Evolutionary conservation across 2,888 invertebrate genomes (phyloP), one percentile per base, ranked within the genome.

Genomic region (Eupithecia tripunctaria): DNA sequence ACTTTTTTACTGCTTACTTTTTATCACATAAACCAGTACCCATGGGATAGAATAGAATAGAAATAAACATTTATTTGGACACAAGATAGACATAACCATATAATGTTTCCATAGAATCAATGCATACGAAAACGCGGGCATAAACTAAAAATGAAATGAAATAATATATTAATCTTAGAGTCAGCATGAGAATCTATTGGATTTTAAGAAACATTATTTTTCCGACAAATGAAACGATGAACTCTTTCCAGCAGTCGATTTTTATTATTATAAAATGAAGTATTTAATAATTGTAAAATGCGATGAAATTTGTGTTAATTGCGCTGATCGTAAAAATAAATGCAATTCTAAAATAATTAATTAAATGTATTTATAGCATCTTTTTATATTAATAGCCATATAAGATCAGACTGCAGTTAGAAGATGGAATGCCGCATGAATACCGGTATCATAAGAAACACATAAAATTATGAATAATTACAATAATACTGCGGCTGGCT

Each of bases 401-500:
- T 56, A 56, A 25, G 12, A 25, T 56, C 56, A 80, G 73, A 65
- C 75, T 77, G 76, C 78, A 73, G 74, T 72, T 71, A 77, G 69
- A 68, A 65, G 59, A 75, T 76, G 82, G 76, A 82, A 85, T 84
- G 81, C 74, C 76, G 80, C 66, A 77, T 68, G 76, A 70, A 72
- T 63, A 73, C 74, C 63, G 60, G 70, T 76, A 72, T 75, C 72
- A 76, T 76, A 82, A 81, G 82, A 81, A 85, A 80, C 79, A 76
- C 75, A 78, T 79, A 75, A 80, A 81, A 82, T 84, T 81, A 82
- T 82, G 81, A 83, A 77, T 84, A 83, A 84, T 82, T 78, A 79
- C 80, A 76, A 73, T 82, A 81, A 80, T 81, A 72, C 73, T 38
- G 65, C 73, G 74, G 78, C 72, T 76, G 38, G 74, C 71, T 68